Evolutionary conservation across 1,140 invertebrate genomes (phyloP).

Genomic region (Aphaenogaster ashmeadi): DNA sequence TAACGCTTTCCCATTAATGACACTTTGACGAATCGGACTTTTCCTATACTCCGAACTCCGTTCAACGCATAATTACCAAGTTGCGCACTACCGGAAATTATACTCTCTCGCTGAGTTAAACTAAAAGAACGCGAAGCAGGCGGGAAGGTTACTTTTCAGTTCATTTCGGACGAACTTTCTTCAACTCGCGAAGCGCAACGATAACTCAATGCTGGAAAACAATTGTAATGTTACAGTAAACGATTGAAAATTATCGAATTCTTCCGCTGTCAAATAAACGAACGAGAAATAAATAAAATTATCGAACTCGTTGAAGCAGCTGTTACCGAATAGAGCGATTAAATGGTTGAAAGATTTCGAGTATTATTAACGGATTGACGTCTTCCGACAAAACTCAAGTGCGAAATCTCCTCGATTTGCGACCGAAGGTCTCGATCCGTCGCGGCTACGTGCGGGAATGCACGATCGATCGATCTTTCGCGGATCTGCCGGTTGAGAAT

Average conservation of each 20-base stretch:
- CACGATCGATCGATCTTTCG: not conserved
- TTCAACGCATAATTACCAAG: not conserved
- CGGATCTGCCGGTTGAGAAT: not conserved
- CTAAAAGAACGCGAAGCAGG: not conserved
- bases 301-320: not conserved
- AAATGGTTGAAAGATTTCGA: not conserved
- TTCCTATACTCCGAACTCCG: not conserved
- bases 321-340: not conserved
- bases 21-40: not conserved
- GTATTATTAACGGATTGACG: not conserved
- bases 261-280: not conserved
- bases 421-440: not conserved
- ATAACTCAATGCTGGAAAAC: not conserved
- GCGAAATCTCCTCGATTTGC: not conserved
- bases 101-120: not conserved
- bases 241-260: not conserved
- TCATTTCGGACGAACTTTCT: not conserved
- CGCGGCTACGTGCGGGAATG: constrained; percentile 1
- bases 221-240: not conserved
- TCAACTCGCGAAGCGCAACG: not conserved
- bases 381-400: not conserved
- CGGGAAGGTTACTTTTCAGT: not conserved
- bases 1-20: constrained; percentile 31
- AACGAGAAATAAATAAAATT: not conserved
- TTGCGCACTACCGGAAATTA: constrained; percentile 24